Evolutionary conservation across 2,113 vertebrate genomes (phyloP), one percentile per base, ranked within the genome.

Genomic region (Amia ocellicauda): DNA sequence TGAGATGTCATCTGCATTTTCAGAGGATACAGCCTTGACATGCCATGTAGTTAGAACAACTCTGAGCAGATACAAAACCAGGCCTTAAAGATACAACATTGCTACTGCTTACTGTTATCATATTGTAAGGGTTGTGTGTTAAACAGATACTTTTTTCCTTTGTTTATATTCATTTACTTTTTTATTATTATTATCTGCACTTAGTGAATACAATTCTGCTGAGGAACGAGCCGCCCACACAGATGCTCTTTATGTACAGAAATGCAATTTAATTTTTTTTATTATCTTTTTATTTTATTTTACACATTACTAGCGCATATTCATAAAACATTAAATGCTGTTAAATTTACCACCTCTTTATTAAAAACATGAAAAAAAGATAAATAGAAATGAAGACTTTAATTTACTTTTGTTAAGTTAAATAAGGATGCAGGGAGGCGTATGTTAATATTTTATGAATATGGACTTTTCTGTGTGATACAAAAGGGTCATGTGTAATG

Each of bases 1-100:
- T 66, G 47, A 52, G 42, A 66, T 49, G 49, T 41, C 36, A 36
- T 28, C 8, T 36, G 8, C 16, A 61, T 26, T 24, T 61, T 47
- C 14, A 7, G n/a, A 19, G 10, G n/a, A 16, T 51, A 61, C 60
- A 50, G 60, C 17, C n/a, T 49, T 47, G 54, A 49, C 40, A 57
- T 14, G 36, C 13, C 28, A 26, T n/a, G 31, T n/a, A n/a, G 47
- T 42, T 60, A 66, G 22, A 24, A 66, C 29, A 66, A 56, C 22
- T 50, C 51, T 58, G 7, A 40, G n/a, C 55, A 43, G 7, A 49
- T 40, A 58, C 40, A 49, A 50, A 50, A 65, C 19, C 9, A 17
- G 14, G n/a, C n/a, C n/a, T 19, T 8, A 60, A 26, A 45, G 17
- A 20, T 10, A 36, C 24, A 8, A 27, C 28, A 43, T 57, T 31